phyloP scores from a whole-genome alignment of 2,888 invertebrate species.

The Nudaria mundana region DNA sequence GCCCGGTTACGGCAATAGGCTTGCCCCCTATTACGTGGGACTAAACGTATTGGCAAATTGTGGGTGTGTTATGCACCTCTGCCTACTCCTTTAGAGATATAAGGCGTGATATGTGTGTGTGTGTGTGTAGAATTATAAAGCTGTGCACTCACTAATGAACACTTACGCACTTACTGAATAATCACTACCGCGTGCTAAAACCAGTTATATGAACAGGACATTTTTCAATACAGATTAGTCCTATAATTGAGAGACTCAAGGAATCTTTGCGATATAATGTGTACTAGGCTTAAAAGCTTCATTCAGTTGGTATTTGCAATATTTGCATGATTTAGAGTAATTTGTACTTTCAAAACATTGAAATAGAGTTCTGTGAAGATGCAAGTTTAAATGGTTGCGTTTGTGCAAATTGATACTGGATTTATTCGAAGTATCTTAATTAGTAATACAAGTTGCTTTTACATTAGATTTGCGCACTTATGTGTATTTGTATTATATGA shows the following conservation, averaged over 20 bases:
- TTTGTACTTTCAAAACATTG: conserved; percentile 6
- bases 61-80: too few species aligned
- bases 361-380: conserved; percentile 11
- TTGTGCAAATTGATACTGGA: conserved; percentile 33
- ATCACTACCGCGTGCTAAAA: conserved; percentile 28
- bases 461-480: too few species aligned
- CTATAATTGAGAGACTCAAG: conserved; percentile 35
- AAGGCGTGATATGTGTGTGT: too few species aligned
- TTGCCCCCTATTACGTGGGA: too few species aligned
- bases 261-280: conserved; percentile 32
- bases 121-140: too few species aligned
- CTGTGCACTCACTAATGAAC: conserved; percentile 30
- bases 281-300: conserved; percentile 31
- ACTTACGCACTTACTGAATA: conserved; percentile 35
- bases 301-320: conserved; percentile 27
- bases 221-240: conserved; percentile 35
- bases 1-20: too few species aligned
- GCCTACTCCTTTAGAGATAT: too few species aligned
- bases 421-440: conserved; percentile 32
- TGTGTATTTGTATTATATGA: too few species aligned
- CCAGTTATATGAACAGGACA: conserved; percentile 27
- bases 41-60: too few species aligned
- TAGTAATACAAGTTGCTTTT: conserved; percentile 27
- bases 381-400: conserved; percentile 14
- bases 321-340: conserved; percentile 5